Percentiles rank a stretch among this genome's conserved stretches.
These are phyloP conservation scores for Selene dorsalis DNA, from an alignment of 2,797 vertebrate genomes.

Conservation along the genomic window DNA sequence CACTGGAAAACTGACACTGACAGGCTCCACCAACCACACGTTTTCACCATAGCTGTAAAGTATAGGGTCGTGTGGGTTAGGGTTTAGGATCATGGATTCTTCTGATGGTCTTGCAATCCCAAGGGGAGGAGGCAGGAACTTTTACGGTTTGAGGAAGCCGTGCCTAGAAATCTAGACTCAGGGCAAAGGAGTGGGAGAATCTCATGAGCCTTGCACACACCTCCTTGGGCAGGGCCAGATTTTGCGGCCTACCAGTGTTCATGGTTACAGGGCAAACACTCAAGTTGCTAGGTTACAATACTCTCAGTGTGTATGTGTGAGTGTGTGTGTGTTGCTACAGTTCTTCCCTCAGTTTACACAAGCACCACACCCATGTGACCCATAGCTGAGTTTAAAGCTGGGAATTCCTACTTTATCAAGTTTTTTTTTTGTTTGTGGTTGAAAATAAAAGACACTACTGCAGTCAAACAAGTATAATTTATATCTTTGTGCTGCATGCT, in stretches of 20 bases:
- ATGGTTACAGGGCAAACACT: slow-evolving; percentile 74
- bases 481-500: background rate
- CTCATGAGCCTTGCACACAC: slow-evolving; percentile 20
- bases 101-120: background rate
- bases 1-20: background rate
- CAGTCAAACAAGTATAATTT: background rate
- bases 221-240: slow-evolving; percentile 43
- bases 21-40: background rate
- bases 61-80: background rate
- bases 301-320: slow-evolving; percentile 16
- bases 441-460: background rate
- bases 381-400: slow-evolving; percentile 21
- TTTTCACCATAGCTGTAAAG: background rate
- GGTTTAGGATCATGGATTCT: background rate
- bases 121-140: background rate
- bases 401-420: slow-evolving; percentile 36
- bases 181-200: background rate
- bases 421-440: slow-evolving; percentile 23
- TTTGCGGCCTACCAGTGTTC: slow-evolving; percentile 53
- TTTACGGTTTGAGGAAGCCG: background rate
- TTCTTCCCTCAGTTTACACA: slow-evolving; percentile 34
- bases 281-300: slow-evolving; percentile 70
- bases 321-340: background rate
- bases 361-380: slow-evolving; percentile 66
- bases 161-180: slow-evolving; percentile 49